A percentile compares a stretch with the other conserved stretches of the same genome.
Evolutionary conservation across 2,113 vertebrate species (phyloP).

Genomic region (Tupaia tana): DNA sequence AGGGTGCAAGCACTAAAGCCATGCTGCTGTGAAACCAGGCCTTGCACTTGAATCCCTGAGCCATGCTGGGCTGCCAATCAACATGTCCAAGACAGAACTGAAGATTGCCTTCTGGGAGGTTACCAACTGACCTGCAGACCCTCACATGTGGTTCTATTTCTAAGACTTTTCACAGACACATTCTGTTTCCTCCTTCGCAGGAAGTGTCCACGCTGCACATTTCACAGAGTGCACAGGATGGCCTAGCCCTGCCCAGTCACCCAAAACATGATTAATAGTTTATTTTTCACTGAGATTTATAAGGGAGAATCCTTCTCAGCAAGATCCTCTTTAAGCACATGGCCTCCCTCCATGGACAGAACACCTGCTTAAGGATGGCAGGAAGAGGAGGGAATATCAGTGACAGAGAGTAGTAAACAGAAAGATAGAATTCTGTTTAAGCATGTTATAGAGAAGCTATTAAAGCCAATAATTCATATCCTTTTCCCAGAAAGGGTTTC

Average conservation of each 20-base stretch:
- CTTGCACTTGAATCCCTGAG: constrained; percentile 57
- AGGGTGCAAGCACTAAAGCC: accelerated
- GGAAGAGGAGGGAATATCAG: neutral
- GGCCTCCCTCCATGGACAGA: neutral
- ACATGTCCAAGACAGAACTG: constrained; percentile 43
- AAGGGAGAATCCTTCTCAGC: neutral
- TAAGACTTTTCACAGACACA: constrained; percentile 25
- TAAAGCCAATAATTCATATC: neutral
- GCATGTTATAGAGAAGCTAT: neutral
- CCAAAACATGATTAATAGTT: neutral
- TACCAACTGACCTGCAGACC: constrained; percentile 77
- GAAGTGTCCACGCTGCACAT: neutral
- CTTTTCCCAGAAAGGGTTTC: neutral
- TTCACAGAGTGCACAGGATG: neutral
- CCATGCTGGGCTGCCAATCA: constrained; percentile 35
- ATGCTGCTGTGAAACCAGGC: neutral
- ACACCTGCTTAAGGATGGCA: neutral
- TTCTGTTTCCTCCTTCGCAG: constrained; percentile 62
- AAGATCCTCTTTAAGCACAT: neutral
- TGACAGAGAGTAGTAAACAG: neutral
- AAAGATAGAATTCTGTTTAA: neutral
- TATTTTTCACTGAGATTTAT: neutral
- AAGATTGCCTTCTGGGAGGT: constrained; percentile 69
- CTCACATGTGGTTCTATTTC: constrained; percentile 70
- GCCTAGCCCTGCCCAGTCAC: neutral